phyloP scores from a whole-genome alignment of 2,797 vertebrate genomes.

The Vultur gryphus region DNA sequence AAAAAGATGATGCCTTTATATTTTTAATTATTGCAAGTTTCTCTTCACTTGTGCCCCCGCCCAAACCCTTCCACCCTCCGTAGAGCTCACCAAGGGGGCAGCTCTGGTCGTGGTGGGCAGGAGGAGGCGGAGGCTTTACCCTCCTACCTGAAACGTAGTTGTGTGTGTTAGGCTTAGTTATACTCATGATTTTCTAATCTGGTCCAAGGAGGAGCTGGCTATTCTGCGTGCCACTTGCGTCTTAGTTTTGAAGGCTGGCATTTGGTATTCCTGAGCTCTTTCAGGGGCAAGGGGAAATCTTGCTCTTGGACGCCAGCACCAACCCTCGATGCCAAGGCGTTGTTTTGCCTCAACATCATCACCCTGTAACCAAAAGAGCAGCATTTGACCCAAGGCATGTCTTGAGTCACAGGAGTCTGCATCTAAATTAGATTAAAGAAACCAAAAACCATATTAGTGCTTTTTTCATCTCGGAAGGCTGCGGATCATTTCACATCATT shows the following conservation, averaged over 20 bases:
- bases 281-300: background rate
- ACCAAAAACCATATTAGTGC: background rate
- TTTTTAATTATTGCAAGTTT: background rate
- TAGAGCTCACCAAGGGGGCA: background rate
- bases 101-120: background rate
- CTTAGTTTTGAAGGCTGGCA: background rate
- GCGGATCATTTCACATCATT: background rate
- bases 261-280: background rate
- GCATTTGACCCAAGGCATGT: background rate
- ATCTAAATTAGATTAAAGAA: background rate
- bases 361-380: background rate
- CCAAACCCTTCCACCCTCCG: background rate
- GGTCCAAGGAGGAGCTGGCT: background rate
- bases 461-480: background rate
- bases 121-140: background rate
- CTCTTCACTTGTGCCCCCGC: background rate
- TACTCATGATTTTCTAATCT: background rate
- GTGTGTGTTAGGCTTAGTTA: background rate
- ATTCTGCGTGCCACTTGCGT: accelerated
- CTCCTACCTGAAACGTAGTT: background rate
- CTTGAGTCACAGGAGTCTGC: background rate
- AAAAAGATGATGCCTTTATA: background rate
- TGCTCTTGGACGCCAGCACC: background rate
- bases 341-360: background rate
- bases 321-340: background rate